A percentile compares a stretch with the other conserved stretches of the same genome.
phyloP scores from a whole-genome alignment of 2,888 invertebrate species.

The Nemotelus pantherinus region DNA sequence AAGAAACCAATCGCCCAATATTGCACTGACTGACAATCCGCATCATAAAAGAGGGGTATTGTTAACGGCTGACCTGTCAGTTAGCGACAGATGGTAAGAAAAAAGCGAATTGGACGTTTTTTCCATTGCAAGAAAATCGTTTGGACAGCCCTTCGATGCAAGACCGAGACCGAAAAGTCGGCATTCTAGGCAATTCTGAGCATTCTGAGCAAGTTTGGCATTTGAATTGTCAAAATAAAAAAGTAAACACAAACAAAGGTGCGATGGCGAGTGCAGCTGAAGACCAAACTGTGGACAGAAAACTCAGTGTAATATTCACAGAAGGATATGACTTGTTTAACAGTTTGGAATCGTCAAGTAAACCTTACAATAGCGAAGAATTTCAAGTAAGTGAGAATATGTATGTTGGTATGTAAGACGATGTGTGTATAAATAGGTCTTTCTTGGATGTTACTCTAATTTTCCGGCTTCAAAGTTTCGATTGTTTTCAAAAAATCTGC shows the following conservation, averaged over 20 bases:
- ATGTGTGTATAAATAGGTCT: not conserved
- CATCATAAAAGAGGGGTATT: conserved; percentile 16
- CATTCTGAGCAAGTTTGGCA: not conserved
- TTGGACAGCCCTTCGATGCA: conserved; percentile 19
- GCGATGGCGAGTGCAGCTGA: conserved; percentile 26
- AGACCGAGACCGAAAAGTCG: no score
- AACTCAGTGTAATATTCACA: conserved; percentile 71
- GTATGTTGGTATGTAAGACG: conserved; percentile 23
- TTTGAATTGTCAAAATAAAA: not conserved
- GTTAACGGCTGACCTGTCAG: not conserved
- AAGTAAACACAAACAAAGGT: not conserved
- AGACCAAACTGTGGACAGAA: conserved; percentile 51
- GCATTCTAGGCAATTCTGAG: no score
- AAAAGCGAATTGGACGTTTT: not conserved
- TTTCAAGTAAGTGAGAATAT: conserved; percentile 70
- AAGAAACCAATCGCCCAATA: not conserved
- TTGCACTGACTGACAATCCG: conserved; percentile 23
- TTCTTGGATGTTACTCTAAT: no score
- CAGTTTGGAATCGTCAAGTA: conserved; percentile 71
- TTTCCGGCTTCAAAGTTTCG: no score
- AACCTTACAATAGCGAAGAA: conserved; percentile 75
- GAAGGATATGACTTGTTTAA: conserved; percentile 77
- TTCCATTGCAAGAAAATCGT: not conserved
- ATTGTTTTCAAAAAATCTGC: no score
- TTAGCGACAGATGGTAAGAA: not conserved